These are phyloP conservation scores for Tachypleus tridentatus DNA, from an alignment of 1,140 invertebrate genomes.

Conservation along the genomic window DNA sequence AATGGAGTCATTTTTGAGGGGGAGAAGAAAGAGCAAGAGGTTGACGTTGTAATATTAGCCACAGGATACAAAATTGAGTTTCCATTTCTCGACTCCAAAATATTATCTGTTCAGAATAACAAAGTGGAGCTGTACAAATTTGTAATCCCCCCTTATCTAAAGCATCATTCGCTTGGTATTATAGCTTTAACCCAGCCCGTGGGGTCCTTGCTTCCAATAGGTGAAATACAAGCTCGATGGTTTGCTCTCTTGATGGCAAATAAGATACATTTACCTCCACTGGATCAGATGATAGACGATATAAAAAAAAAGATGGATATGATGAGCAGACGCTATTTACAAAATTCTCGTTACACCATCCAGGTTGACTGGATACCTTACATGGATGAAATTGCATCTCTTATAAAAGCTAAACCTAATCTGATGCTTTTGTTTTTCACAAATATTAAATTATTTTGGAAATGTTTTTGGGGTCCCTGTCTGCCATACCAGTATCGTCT, in stretches of 20 bases:
- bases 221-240: slow-evolving; percentile 41
- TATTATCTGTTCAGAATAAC: slow-evolving; percentile 19
- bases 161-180: slow-evolving; percentile 33
- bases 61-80: slow-evolving; percentile 35
- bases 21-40: slow-evolving; percentile 9
- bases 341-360: slow-evolving; percentile 33
- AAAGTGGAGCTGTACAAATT: slow-evolving; percentile 16
- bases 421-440: slow-evolving; percentile 28
- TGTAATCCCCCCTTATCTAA: slow-evolving; percentile 11
- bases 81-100: slow-evolving; percentile 30
- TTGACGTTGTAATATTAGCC: slow-evolving; percentile 25
- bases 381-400: slow-evolving; percentile 32
- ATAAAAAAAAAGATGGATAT: slow-evolving; percentile 27
- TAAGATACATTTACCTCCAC: slow-evolving; percentile 22
- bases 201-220: slow-evolving; percentile 38
- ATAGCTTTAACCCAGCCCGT: slow-evolving; percentile 41
- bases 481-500: slow-evolving; percentile 37
- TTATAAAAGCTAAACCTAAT: slow-evolving; percentile 30
- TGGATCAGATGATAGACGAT: slow-evolving; percentile 30
- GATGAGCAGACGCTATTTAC: slow-evolving; percentile 27
- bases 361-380: slow-evolving; percentile 34
- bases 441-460: slow-evolving; percentile 29
- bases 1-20: slow-evolving; percentile 30
- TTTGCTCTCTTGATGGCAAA: slow-evolving; percentile 24
- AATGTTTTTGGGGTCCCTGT: slow-evolving; percentile 30